These are phyloP conservation scores for Corythornis leucogaster DNA, from an alignment of 2,797 vertebrate species.

Conservation along the genomic window DNA sequence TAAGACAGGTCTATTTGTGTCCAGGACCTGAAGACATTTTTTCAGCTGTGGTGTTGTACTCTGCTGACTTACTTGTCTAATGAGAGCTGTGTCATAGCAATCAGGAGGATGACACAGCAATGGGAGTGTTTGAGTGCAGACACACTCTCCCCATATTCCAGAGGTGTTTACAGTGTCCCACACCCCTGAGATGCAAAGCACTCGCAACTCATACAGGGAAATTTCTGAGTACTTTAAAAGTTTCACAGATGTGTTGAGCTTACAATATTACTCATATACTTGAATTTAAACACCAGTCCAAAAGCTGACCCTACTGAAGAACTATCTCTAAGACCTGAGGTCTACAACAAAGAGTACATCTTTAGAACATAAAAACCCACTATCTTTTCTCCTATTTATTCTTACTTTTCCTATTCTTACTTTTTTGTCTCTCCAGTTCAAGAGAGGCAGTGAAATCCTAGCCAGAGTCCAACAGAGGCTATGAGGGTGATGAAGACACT, in stretches of 20 bases:
- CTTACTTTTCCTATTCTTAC: slow-evolving; percentile 36
- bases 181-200: not conserved
- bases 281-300: not conserved
- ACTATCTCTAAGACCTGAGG: not conserved
- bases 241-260: not conserved
- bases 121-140: not conserved
- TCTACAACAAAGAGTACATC: not conserved
- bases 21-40: not conserved
- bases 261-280: not conserved
- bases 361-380: not conserved
- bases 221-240: not conserved
- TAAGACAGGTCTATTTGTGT: not conserved
- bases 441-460: no score
- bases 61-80: not conserved
- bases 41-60: not conserved
- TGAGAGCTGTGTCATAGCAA: not conserved
- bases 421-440: not conserved
- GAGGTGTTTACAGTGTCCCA: not conserved
- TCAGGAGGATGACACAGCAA: not conserved
- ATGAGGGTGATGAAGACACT: no score
- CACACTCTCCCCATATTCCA: not conserved
- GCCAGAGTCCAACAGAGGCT: no score
- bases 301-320: not conserved
- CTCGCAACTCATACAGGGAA: not conserved
- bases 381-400: slow-evolving; percentile 4